Evolutionary conservation across 2,888 invertebrate genomes (phyloP), one percentile per base, ranked within the genome.

Genomic region (Beris chalybata): DNA sequence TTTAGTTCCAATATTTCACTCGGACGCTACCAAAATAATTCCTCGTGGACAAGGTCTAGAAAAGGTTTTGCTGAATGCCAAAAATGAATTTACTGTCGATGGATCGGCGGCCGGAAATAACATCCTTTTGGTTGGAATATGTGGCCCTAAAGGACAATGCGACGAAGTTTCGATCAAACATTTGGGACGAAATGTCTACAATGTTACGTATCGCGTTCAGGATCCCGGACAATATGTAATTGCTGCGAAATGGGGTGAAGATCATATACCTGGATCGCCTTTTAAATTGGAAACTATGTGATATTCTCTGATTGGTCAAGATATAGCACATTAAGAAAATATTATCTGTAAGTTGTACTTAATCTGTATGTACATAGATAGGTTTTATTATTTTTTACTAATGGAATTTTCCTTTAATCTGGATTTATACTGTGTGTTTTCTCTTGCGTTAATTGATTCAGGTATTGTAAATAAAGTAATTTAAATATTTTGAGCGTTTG

Each of bases 241-340:
- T 73, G 89, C 95, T 74, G 90, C 94, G 71, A 96, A 95, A 81
- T 97, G 96, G 95, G 97, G 97, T 22, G 97, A 97, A 70, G 93
- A 97, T 57, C 94, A 97, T 82, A 92, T 97, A 82, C 95, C 95
- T 70, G 97, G 97, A 71, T 95, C 95, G 69, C 97, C 97, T n/a
- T 97, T 79, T 66, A 72, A 71, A 38, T 73, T 79, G 66, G 72
- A 58, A 63, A 73, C 75, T 30, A 68, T 74, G 58, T 74, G 74
- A 65, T 50, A 66, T 5, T 38, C 7, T 38, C 9, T 38, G 38
- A 38, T 38, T 38, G 7, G 38, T 38, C 9, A 38, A 38, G 9
- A 7, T 38, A 7, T 38, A 38, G 9, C 9, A 9, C 38, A 38
- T 1, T 38, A 38, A 38, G 38, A 38, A 38, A 38, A 38, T 38